Evolutionary conservation across 37 sponge, comb jelly and placozoan species (phyloP), one percentile per base, ranked within the genome.

Genomic region (Eunapius fragilis): DNA sequence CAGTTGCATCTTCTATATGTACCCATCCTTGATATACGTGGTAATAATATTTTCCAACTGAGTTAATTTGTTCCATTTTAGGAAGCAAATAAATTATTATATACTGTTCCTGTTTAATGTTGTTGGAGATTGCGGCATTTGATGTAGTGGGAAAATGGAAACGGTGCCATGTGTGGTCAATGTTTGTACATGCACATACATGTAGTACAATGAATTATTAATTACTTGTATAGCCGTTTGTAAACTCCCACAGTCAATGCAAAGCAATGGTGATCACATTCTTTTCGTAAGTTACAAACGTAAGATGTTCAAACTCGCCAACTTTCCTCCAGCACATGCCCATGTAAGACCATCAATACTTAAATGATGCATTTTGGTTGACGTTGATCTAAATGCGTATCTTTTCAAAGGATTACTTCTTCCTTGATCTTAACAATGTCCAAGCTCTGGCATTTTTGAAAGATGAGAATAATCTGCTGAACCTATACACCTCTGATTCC

Each of bases 401-500:
- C 37, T 17, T 35, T 10, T 24, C 33, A 41, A 41, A 41, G 41
- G 41, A 41, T 6, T 41, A n/a, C 22, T 58, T 17, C 17, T 58
- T 58, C 17, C 14, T 13, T 10, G 58, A 83, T 45, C 50, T 91
- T 24, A 49, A 86, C 34, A 50, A 69, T 25, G 37, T 50, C 0
- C 95, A 94, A 73, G 92, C 91, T 31, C 47, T 94, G 58, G 91
- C 89, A 70, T 58, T 94, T 33, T 80, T 94, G 26, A 34, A 85
- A 76, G 90, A 94, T 68, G 69, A 0, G 2, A 71, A 31, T 37
- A 80, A 74, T 0, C 68, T 72, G 83, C 80, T 78, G 79, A 94
- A 94, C 80, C 67, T 94, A 23, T 94, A 94, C 89, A 79, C 91
- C 67, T 94, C 95, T 19, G 95, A 94, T 32, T 67, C 31, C 49